Evolutionary conservation across 2,888 invertebrate genomes (phyloP), one percentile per base, ranked within the genome.

Genomic region (Rhopalosiphum nymphaeae): DNA sequence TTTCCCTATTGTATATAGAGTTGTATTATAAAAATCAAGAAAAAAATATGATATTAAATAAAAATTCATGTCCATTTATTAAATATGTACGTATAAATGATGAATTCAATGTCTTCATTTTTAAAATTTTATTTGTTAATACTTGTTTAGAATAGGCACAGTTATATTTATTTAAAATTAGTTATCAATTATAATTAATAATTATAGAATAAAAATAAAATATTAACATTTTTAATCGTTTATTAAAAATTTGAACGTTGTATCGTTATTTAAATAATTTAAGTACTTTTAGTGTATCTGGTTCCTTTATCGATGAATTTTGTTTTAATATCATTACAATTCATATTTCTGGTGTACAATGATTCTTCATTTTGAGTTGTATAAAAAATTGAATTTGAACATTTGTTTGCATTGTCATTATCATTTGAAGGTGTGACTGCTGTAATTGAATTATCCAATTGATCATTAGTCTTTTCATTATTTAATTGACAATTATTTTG

Each of bases 301-400:
- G 84, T 26, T 26, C n/a, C 78, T 78, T 26, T 56, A 49, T 53
- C 42, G 84, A 56, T n/a, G 26, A 16, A 53, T 21, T 0, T 91
- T 49, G 16, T 91, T 57, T 78, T 36, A 78, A 36, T 91, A 57
- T 29, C 42, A 13, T 89, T 7, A 29, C 13, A 13, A 9, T 89
- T 89, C 29, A 16, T 3, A 57, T 44, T 44, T 29, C 26, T 57
- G 25, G 56, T 42, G 42, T 2, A 16, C 7, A 57, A 53, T 29
- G 44, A 16, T 57, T 89, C 16, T 57, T 57, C 16, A 89, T 89
- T 61, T 89, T 44, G 89, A 61, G 44, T 44, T 61, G 44, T 89
- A 44, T 21, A 61, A n/a, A 53, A 89, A 29, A 16, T 7, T 44
- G 13, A 44, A 26, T 26, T 57, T 44, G 57, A 57, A 88, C n/a